Evolutionary conservation across 2,113 vertebrate species (phyloP).

Genomic region (human (Homo sapiens)): GRCh38 chr7:120406501-120407000

Average conservation of each 20-base stretch:
- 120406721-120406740: neutral
- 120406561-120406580: neutral
- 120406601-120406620: neutral
- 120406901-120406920: neutral
- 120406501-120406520: constrained; percentile 13
- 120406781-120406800: neutral
- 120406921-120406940: neutral
- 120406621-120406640: neutral
- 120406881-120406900: neutral
- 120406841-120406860: neutral
- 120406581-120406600: neutral
- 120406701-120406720: neutral
- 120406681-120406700: neutral
- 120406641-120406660: neutral
- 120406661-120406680: neutral
- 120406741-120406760: neutral
- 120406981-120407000: neutral
- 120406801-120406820: neutral
- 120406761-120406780: neutral
- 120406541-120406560: neutral
- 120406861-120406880: neutral
- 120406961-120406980: neutral
- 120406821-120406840: neutral
- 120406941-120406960: neutral
- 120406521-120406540: neutral